Evolutionary conservation across 2,888 invertebrate species (phyloP), one percentile per base, ranked within the genome.

Genomic region (Drosophila planitibia): DNA sequence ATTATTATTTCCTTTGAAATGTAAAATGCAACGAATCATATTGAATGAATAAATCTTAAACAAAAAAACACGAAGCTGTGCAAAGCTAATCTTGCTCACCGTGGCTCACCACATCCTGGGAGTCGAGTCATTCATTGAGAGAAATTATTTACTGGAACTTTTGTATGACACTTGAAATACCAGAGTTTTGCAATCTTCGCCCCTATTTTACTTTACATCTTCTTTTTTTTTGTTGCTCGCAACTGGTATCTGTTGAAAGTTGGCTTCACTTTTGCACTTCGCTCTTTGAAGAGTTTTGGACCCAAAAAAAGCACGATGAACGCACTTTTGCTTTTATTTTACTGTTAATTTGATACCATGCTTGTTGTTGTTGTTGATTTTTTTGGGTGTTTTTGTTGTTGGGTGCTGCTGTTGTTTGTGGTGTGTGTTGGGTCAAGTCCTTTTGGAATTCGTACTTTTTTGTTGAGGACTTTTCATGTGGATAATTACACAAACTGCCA

Each of bases 401-500:
- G 49, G 33, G 0, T 47, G 30, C 37, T 57, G 58, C 12, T 70
- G 60, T 9, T 47, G 69, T 28, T 49, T 68, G 52, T 53, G 62
- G 73, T 65, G 53, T 68, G 53, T 39, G 61, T 58, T 65, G 81
- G 76, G 71, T 81, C 81, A 76, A 81, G 64, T 63, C 28, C 28
- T 60, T 62, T 58, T 59, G 74, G 73, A 75, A 77, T 83, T 81
- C 70, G 44, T 63, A 55, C 30, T 57, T 64, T 75, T 68, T 80
- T 76, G 71, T 60, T 58, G 71, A 73, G 73, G 68, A 76, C 90
- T 89, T 83, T 87, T 86, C 86, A 85, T 90, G 90, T 83, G 89
- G 85, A 90, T 86, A 86, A 86, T 86, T 86, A 86, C 90, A 81
- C 86, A 85, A 79, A 86, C 85, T 83, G 74, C 85, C 90, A 81